Percentiles rank a stretch among this genome's conserved stretches.
These are phyloP conservation scores for Hyalella azteca DNA, from an alignment of 2,888 invertebrate genomes.

Conservation along the genomic window DNA sequence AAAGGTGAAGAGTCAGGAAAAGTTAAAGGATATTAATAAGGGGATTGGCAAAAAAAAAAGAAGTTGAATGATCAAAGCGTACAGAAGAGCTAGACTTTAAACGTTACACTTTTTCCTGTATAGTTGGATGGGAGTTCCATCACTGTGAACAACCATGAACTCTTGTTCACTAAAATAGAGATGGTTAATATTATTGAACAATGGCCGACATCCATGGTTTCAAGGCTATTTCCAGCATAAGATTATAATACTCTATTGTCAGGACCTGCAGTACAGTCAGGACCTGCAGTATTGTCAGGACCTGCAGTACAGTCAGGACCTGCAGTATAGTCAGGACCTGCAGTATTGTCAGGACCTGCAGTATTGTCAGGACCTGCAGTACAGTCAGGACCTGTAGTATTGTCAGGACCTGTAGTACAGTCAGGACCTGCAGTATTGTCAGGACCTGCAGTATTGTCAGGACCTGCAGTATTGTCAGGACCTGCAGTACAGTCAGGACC, in stretches of 20 bases:
- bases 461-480: neutral
- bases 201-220: neutral
- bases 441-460: neutral
- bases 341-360: neutral
- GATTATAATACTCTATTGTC: neutral
- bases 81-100: neutral
- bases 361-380: neutral
- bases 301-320: neutral
- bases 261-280: neutral
- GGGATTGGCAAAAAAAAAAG: neutral
- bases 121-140: neutral
- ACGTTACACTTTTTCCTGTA: neutral
- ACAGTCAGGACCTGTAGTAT: neutral
- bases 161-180: neutral
- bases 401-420: neutral
- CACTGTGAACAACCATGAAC: neutral
- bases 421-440: neutral
- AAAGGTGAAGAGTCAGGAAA: neutral
- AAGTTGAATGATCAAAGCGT: neutral
- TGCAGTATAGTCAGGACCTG: neutral
- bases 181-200: neutral
- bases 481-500: neutral
- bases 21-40: neutral
- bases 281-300: neutral
- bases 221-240: neutral